A percentile compares a stretch with the other conserved stretches of the same genome.
phyloP scores from a whole-genome alignment of 2,888 invertebrate genomes.

The Apotomis betuletana region DNA sequence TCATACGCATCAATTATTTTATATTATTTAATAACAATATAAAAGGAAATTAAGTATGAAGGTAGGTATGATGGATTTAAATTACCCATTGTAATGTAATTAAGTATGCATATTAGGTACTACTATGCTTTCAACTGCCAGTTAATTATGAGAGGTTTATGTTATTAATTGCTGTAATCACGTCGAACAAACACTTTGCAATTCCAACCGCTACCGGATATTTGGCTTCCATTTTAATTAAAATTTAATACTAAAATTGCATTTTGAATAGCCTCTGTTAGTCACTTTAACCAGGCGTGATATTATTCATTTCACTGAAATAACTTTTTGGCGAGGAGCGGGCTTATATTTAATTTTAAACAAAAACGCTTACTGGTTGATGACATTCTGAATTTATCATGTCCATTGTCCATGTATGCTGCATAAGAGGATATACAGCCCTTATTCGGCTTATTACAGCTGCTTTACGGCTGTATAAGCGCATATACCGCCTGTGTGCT shows the following conservation, averaged over 20 bases:
- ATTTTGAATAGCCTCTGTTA: slow-evolving; percentile 20
- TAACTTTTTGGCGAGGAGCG: slow-evolving; percentile 2
- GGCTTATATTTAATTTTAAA: not conserved
- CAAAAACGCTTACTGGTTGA: not conserved
- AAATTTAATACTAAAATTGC: slow-evolving; percentile 30
- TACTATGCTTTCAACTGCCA: not conserved
- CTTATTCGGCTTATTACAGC: too few relatives aligned
- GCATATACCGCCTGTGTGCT: too few relatives aligned
- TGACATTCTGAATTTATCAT: too few relatives aligned
- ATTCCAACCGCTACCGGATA: slow-evolving; percentile 18
- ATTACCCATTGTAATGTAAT: too few relatives aligned
- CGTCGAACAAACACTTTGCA: slow-evolving; percentile 18
- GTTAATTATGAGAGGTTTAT: slow-evolving; percentile 10
- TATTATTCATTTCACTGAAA: slow-evolving; percentile 4
- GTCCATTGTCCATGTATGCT: too few relatives aligned
- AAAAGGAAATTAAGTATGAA: too few relatives aligned
- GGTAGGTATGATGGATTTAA: too few relatives aligned
- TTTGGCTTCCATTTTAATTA: slow-evolving; percentile 32
- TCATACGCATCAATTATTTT: too few relatives aligned
- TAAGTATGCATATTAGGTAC: too few relatives aligned
- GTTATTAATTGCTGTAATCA: slow-evolving; percentile 22
- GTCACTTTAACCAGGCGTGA: slow-evolving; percentile 1
- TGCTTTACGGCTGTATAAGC: too few relatives aligned
- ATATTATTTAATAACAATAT: too few relatives aligned
- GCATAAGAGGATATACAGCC: too few relatives aligned